Evolutionary conservation across 2,113 vertebrate species (phyloP), one percentile per base, ranked within the genome.

Genomic region (Cynoglossus semilaevis): DNA sequence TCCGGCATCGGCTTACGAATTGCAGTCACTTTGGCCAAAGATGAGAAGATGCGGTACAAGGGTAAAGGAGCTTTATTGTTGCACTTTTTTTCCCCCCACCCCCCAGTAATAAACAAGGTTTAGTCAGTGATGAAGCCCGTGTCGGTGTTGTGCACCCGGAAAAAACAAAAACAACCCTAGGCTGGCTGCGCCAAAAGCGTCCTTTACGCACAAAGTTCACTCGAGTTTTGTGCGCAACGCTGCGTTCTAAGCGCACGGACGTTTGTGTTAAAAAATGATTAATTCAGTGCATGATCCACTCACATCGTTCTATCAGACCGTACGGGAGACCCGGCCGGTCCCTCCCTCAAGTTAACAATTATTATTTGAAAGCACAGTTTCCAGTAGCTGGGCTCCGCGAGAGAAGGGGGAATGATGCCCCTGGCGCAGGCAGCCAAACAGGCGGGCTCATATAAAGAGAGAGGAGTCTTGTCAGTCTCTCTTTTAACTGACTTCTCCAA

Each of bases 1-100:
- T 92, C 92, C 62, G 92, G 92, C 66, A 93, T 93, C 75, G 92
- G 92, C 61, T 76, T 93, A 72, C 86, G 86, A 65, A 91, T 92
- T 77, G 92, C 92, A 53, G 90, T 90, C 65, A 88, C 86, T 64
- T 87, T 93, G 77, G 91, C 92, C 73, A 86, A 69, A 76, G 92
- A 93, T 82, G 88, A 91, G 68, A 89, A 86, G 83, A 89, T 88
- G 80, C 91, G 91, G 76, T 93, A 91, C 82, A 81, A 92, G 84
- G 92, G 92, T 93, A 92, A 90, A 88, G 80, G 67, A 70, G 73
- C 78, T 71, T 82, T 83, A 70, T 85, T 85, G 67, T 81, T 80
- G 59, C 73, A 58, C 72, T 79, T 57, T 71, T 79, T 84, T 40
- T 67, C 54, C 74, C 52, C 53, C 74, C 55, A 19, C 60, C 72